These are phyloP conservation scores for Eupithecia exiguata DNA, from an alignment of 2,888 invertebrate genomes.

Conservation along the genomic window DNA sequence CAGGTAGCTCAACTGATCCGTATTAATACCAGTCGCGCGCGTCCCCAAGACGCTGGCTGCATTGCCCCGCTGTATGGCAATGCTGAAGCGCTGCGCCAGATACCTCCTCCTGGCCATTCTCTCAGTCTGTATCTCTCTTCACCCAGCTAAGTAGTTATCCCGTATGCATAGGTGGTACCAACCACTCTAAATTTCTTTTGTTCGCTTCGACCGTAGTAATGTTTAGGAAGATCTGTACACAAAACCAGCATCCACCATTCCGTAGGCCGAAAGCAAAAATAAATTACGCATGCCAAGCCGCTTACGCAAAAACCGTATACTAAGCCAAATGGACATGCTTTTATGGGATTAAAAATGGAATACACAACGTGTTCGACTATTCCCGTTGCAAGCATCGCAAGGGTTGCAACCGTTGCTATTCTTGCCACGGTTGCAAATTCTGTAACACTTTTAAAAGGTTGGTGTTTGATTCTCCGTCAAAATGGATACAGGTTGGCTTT, in stretches of 20 bases:
- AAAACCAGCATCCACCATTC: not conserved
- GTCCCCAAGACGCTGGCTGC: no score
- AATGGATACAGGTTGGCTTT: not conserved
- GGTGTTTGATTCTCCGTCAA: not conserved
- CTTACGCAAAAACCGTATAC: slow-evolving; percentile 39
- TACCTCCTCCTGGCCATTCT: no score
- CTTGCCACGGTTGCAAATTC: not conserved
- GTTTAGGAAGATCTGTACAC: not conserved
- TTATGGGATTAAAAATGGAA: slow-evolving; percentile 40
- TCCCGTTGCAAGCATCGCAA: not conserved
- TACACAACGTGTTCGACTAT: slow-evolving; percentile 4
- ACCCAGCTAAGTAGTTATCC: no score
- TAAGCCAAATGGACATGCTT: slow-evolving; percentile 44
- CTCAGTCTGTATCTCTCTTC: no score
- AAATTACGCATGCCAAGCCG: slow-evolving; percentile 44
- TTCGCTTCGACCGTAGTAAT: no score
- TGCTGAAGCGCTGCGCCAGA: no score
- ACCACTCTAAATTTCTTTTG: no score
- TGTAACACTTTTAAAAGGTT: not conserved
- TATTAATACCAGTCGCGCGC: no score
- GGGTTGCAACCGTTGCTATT: not conserved
- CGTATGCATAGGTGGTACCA: no score
- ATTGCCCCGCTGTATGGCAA: no score
- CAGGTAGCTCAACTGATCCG: no score
- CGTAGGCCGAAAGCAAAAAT: slow-evolving; percentile 34